Base-by-base conservation (phyloP, 2,797 vertebrate genomes). In the Avahi laniger region DNA sequence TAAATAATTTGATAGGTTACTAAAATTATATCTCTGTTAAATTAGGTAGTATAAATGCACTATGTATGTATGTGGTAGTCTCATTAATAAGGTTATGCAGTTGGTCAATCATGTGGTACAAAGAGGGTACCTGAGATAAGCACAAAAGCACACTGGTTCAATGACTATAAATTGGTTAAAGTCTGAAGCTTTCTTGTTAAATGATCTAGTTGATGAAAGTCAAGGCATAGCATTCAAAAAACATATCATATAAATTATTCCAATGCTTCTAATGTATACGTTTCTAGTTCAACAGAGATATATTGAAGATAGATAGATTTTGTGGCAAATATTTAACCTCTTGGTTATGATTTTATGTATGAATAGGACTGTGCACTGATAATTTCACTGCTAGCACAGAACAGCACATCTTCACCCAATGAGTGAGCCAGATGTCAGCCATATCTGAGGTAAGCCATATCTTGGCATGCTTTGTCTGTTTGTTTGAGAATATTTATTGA, bases 111-210 rank as follows among this genome's bases (percentile, higher is more conserved):
- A 88, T 13, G 28, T 28, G 9, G 26, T 76, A 86, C 35, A 79
- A 94, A 96, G 30, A 78, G 48, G 54, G 41, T 70, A 28, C 75
- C 46, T 9, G 10, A 65, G 46, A 26, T 57, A 86, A 75, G 35
- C 46, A 54, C 17, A 78, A 46, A 78, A 52, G 48, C 12, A 84
- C 12, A 48, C 38, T 43, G 61, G 38, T 78, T 96, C 70, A 90
- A 52, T 76, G 43, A 87, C 33, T 84, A n/a, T 7, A 65, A 82
- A 79, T 50, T 72, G 14, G 28, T 54, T 50, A 35, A 83, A 94
- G 46, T 35, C 69, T 94, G 70, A 95, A 92, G 85, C 4, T 35
- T n/a, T 17, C 13, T 20, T 63, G 12, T 85, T 95, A 50, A 96
- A 82, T 70, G 28, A 90, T 57, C 20, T 22, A 69, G 57, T 78